Conservation (phyloP, 1,140 invertebrate species). For the Tribolium madens region DNA sequence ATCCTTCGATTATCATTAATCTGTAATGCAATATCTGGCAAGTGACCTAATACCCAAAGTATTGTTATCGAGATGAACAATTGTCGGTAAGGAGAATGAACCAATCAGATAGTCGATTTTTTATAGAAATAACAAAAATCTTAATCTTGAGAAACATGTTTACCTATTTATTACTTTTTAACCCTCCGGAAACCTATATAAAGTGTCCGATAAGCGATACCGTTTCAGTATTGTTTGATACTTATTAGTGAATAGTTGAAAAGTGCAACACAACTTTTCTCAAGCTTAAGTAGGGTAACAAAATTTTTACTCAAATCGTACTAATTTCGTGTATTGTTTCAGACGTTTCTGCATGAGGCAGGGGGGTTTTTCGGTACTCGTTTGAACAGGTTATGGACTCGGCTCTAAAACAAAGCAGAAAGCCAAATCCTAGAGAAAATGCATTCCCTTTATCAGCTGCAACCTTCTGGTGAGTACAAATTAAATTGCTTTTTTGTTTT, state of each 20-base stretch:
- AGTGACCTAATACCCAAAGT: slow-evolving; percentile 16
- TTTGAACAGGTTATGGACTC: slow-evolving; percentile 66
- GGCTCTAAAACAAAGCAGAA: slow-evolving; percentile 64
- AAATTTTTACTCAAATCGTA: neutral
- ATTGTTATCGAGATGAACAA: slow-evolving; percentile 21
- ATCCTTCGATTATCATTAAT: slow-evolving; percentile 22
- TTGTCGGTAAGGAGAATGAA: slow-evolving; percentile 32
- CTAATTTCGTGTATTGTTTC: slow-evolving; percentile 26
- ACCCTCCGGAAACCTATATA: neutral
- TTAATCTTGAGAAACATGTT: slow-evolving; percentile 33
- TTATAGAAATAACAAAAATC: slow-evolving; percentile 20
- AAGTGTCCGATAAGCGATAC: slow-evolving; percentile 1
- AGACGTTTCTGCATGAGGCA: slow-evolving; percentile 46
- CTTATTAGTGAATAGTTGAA: slow-evolving; percentile 2
- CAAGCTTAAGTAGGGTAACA: neutral
- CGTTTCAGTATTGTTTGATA: neutral
- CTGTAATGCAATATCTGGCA: slow-evolving; percentile 1
- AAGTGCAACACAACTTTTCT: neutral
- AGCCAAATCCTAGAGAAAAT: slow-evolving; percentile 69
- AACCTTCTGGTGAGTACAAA: slow-evolving; percentile 69
- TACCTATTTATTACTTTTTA: slow-evolving; percentile 21
- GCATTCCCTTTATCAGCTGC: slow-evolving; percentile 69
- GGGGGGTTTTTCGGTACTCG: slow-evolving; percentile 16
- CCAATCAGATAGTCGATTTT: slow-evolving; percentile 22
- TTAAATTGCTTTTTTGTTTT: neutral